Conservation (phyloP, 2,797 vertebrate species). For the Pseudochirops cupreus region DNA sequence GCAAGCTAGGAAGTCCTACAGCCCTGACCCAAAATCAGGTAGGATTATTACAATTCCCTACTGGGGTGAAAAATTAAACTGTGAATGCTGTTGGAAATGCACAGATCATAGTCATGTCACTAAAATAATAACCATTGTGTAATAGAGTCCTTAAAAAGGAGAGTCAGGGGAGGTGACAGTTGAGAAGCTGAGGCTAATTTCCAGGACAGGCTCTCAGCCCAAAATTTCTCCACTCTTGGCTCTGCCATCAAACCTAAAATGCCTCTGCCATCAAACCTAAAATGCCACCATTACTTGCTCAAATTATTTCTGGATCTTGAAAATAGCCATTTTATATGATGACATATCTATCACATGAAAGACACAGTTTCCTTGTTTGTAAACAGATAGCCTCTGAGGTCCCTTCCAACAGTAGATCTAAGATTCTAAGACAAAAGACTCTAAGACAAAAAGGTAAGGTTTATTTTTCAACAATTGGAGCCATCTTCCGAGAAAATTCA, state of each 20-base stretch:
- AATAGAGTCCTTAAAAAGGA: background rate
- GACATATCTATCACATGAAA: background rate
- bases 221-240: background rate
- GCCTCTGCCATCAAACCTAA: background rate
- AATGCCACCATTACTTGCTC: background rate
- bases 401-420: background rate
- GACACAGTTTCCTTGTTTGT: background rate
- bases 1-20: slow-evolving; percentile 56
- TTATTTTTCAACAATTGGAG: background rate
- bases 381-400: background rate
- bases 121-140: slow-evolving; percentile 2
- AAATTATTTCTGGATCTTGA: background rate
- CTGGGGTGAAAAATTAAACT: background rate
- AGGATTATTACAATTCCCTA: slow-evolving; percentile 60
- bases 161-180: background rate
- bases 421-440: too few species aligned
- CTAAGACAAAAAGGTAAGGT: background rate
- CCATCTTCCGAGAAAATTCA: background rate
- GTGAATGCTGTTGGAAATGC: background rate
- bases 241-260: background rate
- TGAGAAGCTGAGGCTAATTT: background rate
- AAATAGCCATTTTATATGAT: background rate
- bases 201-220: background rate
- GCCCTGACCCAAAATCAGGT: slow-evolving; percentile 59
- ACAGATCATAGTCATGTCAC: background rate